Conservation (phyloP, 2,888 invertebrate genomes). For the Sycophila texana region DNA sequence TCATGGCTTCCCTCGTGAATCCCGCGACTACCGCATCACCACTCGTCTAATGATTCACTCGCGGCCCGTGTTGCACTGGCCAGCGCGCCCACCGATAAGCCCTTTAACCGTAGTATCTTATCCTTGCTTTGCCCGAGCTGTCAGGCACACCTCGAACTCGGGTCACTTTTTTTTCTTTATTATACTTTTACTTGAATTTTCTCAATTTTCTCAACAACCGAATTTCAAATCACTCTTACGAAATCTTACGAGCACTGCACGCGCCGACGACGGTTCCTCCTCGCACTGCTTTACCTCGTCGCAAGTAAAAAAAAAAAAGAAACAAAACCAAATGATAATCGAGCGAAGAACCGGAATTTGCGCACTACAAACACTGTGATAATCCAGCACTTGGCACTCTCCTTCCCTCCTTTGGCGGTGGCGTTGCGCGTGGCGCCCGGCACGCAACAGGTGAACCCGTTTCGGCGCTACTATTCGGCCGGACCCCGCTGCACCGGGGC, state of each 20-base stretch:
- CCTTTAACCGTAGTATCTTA: conserved; percentile 3
- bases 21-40: conserved; percentile 76
- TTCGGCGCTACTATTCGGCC: conserved; percentile 29
- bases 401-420: not conserved
- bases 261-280: conserved; percentile 7
- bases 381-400: conserved; percentile 37
- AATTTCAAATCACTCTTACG: conserved; percentile 8
- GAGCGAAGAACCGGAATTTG: not conserved
- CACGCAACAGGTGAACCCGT: conserved; percentile 53
- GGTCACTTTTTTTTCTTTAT: conserved; percentile 10
- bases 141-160: conserved; percentile 4
- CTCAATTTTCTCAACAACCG: not conserved
- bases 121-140: not conserved
- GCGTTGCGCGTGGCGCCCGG: conserved; percentile 25
- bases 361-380: conserved; percentile 21
- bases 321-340: not conserved
- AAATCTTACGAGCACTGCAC: not conserved
- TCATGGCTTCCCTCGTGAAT: conserved; percentile 75
- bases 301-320: not conserved
- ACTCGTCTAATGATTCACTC: conserved; percentile 62
- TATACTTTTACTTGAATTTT: too few relatives aligned
- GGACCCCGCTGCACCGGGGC: conserved; percentile 23
- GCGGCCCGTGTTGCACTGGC: conserved; percentile 43
- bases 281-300: not conserved
- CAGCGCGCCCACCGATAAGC: conserved; percentile 17